Percentiles rank a stretch among this genome's conserved stretches.
phyloP scores from a whole-genome alignment of 2,888 invertebrate genomes.

The Miltochrista miniata region DNA sequence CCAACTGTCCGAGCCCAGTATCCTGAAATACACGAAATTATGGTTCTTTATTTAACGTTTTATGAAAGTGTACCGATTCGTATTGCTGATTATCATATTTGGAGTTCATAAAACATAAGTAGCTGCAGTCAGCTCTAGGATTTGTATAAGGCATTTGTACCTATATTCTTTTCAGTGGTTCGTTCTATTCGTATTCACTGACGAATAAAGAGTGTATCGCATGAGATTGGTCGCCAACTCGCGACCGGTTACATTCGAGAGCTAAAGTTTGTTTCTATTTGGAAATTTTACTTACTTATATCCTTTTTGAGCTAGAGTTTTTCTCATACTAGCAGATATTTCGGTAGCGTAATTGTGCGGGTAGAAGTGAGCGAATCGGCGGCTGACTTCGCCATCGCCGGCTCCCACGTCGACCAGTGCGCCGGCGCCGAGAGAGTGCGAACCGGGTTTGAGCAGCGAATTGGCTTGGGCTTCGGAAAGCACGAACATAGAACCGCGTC shows the following conservation, averaged over 20 bases:
- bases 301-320: conserved; percentile 88
- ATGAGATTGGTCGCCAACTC: too few species aligned
- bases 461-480: conserved; percentile 93
- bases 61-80: neutral
- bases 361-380: conserved; percentile 90
- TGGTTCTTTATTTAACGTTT: neutral
- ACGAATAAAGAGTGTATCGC: too few species aligned
- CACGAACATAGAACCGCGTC: conserved; percentile 98
- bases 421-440: conserved; percentile 34
- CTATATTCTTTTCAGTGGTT: too few species aligned
- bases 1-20: conserved; percentile 87
- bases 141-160: too few species aligned
- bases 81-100: too few species aligned
- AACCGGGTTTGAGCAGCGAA: conserved; percentile 74
- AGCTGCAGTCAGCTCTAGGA: too few species aligned
- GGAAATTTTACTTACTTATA: conserved; percentile 85
- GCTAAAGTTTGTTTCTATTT: neutral
- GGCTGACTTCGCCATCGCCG: conserved; percentile 97
- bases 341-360: conserved; percentile 93
- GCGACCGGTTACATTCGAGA: too few species aligned
- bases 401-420: conserved; percentile 94
- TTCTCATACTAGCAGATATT: conserved; percentile 94
- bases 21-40: conserved; percentile 63
- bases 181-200: too few species aligned
- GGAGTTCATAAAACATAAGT: too few species aligned